Evolutionary conservation across 2,797 vertebrate genomes (phyloP), one percentile per base, ranked within the genome.

Genomic region (Cheirogaleus major): DNA sequence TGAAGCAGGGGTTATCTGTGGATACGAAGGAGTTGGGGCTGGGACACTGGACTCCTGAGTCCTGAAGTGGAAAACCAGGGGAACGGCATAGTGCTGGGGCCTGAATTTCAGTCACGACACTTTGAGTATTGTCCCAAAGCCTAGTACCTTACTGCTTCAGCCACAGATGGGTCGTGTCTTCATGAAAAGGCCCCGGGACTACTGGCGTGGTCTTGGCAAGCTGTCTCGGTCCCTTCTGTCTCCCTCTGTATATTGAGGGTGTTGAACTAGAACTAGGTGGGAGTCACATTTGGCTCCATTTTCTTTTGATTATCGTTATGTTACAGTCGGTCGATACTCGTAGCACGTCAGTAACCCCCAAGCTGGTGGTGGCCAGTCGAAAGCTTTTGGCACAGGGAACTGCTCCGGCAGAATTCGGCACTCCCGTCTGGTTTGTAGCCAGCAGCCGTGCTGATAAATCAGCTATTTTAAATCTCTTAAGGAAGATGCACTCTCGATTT

Each of bases 401-500:
- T 23, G 9, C 52, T 35, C 23, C 23, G 1, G 63, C 75, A 87
- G 48, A 96, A n/a, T 76, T 45, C 6, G 20, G 20, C 5, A 1
- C 11, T 48, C 7, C 0, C 1, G 3, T 38, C 17, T 7, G 50
- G 2, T 65, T 52, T 82, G 30, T 32, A 59, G 50, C 85, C 73
- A 67, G 79, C 8, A 15, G 78, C 30, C 52, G 11, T 67, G 86
- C 78, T 73, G 50, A 85, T 79, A 72, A 93, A 83, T 93, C 83
- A 67, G 35, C 87, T 88, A 15, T 65, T 85, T 70, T 35, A 93
- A 81, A 73, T 86, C 85, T 81, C 50, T 4, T 45, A 52, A 94
- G 69, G 70, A 89, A 50, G 67, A 82, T 89, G 43, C 41, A 38
- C 90, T 94, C 84, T 61, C 50, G n/a, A 38, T 67, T 83, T 94